These are phyloP conservation scores for Embidobia sp. DNA, from an alignment of 2,888 invertebrate species.

Conservation along the genomic window DNA sequence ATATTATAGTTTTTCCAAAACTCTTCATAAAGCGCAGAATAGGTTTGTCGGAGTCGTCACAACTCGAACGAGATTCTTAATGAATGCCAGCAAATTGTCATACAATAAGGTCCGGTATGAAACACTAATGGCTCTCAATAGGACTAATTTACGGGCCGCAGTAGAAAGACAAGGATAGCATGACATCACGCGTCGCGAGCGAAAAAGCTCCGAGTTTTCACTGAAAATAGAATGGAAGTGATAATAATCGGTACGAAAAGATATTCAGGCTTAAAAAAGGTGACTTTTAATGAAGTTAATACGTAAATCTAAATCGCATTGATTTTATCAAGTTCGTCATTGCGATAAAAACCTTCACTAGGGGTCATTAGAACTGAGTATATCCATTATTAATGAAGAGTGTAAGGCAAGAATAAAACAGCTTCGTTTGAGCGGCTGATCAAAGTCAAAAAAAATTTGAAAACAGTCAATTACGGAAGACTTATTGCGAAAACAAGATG, in stretches of 20 bases:
- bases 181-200: not conserved
- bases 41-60: slow-evolving; percentile 7
- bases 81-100: slow-evolving; percentile 69
- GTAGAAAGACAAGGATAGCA: slow-evolving; percentile 45
- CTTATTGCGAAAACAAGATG: not conserved
- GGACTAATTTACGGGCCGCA: slow-evolving; percentile 70
- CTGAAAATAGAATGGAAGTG: slow-evolving; percentile 6
- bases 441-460: slow-evolving; percentile 3
- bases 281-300: slow-evolving; percentile 11
- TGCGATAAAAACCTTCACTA: slow-evolving; percentile 47
- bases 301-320: slow-evolving; percentile 32
- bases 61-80: slow-evolving; percentile 40
- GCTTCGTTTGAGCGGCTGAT: not conserved
- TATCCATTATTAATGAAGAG: slow-evolving; percentile 49
- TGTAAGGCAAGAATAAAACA: slow-evolving; percentile 32
- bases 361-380: slow-evolving; percentile 44
- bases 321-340: slow-evolving; percentile 55
- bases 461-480: slow-evolving; percentile 11
- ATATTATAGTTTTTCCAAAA: not conserved
- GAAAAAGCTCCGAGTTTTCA: slow-evolving; percentile 2
- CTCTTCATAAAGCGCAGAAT: slow-evolving; percentile 1
- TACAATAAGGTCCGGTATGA: slow-evolving; percentile 72
- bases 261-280: not conserved
- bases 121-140: slow-evolving; percentile 72
- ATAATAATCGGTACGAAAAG: not conserved